Percentiles rank a stretch among this genome's conserved stretches.
Conservation (phyloP, 2,113 vertebrate genomes). For the Microcebus ravelobensis region DNA sequence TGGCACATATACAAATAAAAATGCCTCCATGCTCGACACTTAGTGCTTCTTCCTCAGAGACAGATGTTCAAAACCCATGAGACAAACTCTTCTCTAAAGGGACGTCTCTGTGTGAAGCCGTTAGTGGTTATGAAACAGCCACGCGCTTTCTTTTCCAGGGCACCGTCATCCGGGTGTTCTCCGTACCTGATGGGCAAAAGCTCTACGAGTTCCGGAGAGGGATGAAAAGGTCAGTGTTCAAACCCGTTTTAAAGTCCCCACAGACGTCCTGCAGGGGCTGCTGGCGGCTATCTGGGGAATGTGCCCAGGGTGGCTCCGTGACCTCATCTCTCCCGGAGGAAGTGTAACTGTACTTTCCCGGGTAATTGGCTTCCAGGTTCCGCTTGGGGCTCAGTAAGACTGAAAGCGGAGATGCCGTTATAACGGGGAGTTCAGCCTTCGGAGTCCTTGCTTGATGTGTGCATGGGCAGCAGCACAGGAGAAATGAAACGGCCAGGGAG, state of each 20-base stretch:
- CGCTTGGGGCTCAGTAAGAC: background rate
- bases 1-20: background rate
- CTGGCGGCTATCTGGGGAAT: background rate
- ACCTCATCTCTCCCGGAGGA: background rate
- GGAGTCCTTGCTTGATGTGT: background rate
- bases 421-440: background rate
- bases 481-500: background rate
- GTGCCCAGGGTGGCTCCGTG: background rate
- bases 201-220: constrained; percentile 96
- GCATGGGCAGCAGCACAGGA: background rate
- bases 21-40: background rate
- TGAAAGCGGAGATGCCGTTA: background rate
- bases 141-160: constrained; percentile 87
- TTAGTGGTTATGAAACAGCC: constrained; percentile 2
- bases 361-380: background rate
- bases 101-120: accelerated
- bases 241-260: background rate
- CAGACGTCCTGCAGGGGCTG: background rate
- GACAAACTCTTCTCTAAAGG: background rate
- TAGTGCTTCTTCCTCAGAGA: background rate
- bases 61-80: constrained; percentile 3
- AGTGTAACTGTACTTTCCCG: background rate
- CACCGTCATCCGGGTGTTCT: constrained; percentile 96
- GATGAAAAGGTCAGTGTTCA: constrained; percentile 93
- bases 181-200: constrained; percentile 92